A percentile compares a stretch with the other conserved stretches of the same genome.
Conservation (phyloP, 2,888 invertebrate species). For the Dasypogon diadema region DNA sequence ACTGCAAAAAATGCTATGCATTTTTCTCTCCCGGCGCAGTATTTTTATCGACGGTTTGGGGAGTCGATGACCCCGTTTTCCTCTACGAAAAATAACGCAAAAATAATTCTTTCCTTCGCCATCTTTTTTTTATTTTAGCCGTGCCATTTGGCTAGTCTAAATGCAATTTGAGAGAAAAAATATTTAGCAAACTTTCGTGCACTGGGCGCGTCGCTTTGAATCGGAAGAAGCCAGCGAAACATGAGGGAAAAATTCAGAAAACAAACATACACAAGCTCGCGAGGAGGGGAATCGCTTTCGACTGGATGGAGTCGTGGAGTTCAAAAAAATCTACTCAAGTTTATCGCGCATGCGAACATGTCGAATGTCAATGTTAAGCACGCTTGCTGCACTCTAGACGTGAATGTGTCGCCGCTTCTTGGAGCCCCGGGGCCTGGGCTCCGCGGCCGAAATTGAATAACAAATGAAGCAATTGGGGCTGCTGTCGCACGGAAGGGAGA, state of each 20-base stretch:
- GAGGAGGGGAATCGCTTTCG: not conserved
- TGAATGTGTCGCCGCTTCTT: too few relatives aligned
- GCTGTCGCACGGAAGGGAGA: not conserved
- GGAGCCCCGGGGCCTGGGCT: too few relatives aligned
- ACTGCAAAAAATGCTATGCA: not conserved
- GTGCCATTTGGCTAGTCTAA: conserved; percentile 39
- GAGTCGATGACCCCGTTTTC: conserved; percentile 48
- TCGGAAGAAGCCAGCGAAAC: not conserved
- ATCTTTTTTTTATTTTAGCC: not conserved
- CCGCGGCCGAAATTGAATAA: not conserved
- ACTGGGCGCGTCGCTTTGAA: not conserved
- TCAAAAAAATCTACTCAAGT: conserved; percentile 5
- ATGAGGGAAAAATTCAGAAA: not conserved
- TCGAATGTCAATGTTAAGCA: not conserved
- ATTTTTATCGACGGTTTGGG: conserved; percentile 51
- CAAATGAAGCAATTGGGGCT: not conserved
- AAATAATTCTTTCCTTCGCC: conserved; percentile 33
- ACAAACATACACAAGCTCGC: not conserved
- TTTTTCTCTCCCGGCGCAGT: conserved; percentile 44
- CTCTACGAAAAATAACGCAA: conserved; percentile 39
- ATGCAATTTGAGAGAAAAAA: conserved; percentile 24
- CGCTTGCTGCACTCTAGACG: not conserved
- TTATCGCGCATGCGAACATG: not conserved
- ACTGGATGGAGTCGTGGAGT: not conserved
- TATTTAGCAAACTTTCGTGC: conserved; percentile 28